Evolutionary conservation across 2,888 invertebrate genomes (phyloP).

Genomic region (Eupithecia abbreviata): DNA sequence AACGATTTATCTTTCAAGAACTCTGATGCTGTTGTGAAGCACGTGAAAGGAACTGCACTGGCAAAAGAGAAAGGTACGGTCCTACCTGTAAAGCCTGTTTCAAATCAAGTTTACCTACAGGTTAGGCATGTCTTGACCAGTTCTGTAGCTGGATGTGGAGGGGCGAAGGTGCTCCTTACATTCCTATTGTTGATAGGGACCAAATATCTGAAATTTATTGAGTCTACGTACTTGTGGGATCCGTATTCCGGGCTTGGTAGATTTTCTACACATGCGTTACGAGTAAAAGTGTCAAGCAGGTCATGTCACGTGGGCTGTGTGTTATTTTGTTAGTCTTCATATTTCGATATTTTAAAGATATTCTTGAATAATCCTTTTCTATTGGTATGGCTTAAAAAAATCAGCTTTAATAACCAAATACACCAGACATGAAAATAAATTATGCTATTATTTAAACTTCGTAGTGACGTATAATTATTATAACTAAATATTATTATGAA

Average conservation of each 20-base stretch:
- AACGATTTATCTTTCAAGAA: slow-evolving; percentile 7
- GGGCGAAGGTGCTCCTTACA: slow-evolving; percentile 33
- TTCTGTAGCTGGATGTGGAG: slow-evolving; percentile 37
- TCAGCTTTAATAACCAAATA: too few relatives aligned
- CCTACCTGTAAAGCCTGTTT: slow-evolving; percentile 50
- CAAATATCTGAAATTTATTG: slow-evolving; percentile 3
- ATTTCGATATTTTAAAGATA: too few relatives aligned
- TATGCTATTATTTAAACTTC: too few relatives aligned
- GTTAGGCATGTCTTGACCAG: slow-evolving; percentile 22
- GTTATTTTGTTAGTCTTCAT: too few relatives aligned
- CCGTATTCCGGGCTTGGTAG: background rate
- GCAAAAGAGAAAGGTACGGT: slow-evolving; percentile 72
- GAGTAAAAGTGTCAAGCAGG: too few relatives aligned
- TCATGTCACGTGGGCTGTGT: too few relatives aligned
- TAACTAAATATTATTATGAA: too few relatives aligned
- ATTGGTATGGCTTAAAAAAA: too few relatives aligned
- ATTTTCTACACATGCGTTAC: background rate
- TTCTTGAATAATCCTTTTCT: too few relatives aligned
- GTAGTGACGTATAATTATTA: too few relatives aligned
- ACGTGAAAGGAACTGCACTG: slow-evolving; percentile 67
- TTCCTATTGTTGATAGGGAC: background rate
- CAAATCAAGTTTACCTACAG: slow-evolving; percentile 52
- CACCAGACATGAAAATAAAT: too few relatives aligned
- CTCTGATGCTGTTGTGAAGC: slow-evolving; percentile 55
- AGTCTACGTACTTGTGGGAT: background rate